A percentile compares a stretch with the other conserved stretches of the same genome.
Conservation (phyloP, 2,113 vertebrate genomes). For the Siphamia tubifer region DNA sequence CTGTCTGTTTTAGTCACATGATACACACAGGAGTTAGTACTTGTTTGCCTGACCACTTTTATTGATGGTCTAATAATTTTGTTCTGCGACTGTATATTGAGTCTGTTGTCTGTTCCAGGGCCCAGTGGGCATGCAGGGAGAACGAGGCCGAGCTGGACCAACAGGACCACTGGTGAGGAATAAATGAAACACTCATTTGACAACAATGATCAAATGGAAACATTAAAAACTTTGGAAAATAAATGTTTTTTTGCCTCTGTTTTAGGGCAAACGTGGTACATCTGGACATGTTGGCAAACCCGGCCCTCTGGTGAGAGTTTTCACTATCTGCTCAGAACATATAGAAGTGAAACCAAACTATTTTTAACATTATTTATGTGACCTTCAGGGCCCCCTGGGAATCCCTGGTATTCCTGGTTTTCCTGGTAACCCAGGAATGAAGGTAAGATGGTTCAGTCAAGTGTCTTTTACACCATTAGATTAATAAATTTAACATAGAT, state of each 20-base stretch:
- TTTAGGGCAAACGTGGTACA: conserved; percentile 90
- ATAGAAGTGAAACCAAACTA: not conserved
- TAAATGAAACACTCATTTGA: not conserved
- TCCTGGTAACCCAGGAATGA: conserved; percentile 90
- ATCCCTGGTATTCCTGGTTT: conserved; percentile 89
- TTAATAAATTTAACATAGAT: too few relatives aligned
- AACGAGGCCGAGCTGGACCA: conserved; percentile 89
- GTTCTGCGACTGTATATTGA: too few relatives aligned
- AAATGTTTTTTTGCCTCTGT: not conserved
- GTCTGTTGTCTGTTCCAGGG: conserved; percentile 78
- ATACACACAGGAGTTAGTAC: too few relatives aligned
- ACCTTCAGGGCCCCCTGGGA: conserved; percentile 88
- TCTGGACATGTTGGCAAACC: conserved; percentile 90
- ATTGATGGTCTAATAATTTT: too few relatives aligned
- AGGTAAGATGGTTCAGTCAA: conserved; percentile 79
- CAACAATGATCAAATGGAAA: not conserved
- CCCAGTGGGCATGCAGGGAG: conserved; percentile 90
- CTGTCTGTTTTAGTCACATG: too few relatives aligned
- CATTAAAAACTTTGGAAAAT: not conserved
- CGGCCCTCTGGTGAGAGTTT: conserved; percentile 80
- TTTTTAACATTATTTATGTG: not conserved
- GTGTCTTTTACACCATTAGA: not conserved
- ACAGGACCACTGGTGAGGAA: conserved; percentile 86
- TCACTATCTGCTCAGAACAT: not conserved
- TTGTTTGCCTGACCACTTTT: too few relatives aligned